Percentiles rank a stretch among this genome's conserved stretches.
Conservation (phyloP, 2,888 invertebrate genomes). For the Tenthredo notha region DNA sequence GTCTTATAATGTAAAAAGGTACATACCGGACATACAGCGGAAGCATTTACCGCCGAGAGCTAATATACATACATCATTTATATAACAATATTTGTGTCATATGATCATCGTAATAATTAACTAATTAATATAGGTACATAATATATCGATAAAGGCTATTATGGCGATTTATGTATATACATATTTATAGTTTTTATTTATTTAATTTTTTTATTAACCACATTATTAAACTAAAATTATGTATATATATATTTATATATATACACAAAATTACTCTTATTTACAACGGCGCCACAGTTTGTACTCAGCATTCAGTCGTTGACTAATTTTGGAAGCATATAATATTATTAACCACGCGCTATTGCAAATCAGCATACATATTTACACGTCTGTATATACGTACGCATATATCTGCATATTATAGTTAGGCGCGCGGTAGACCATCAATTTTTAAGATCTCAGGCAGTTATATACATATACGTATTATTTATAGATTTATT, state of each 20-base stretch:
- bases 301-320: conserved; percentile 56
- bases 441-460: conserved; percentile 29
- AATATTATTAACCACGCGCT: neutral
- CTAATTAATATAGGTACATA: conserved; percentile 51
- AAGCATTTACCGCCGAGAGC: conserved; percentile 52
- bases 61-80: conserved; percentile 51
- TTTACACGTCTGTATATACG: too few species aligned
- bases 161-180: conserved; percentile 53
- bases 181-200: conserved; percentile 49
- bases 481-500: conserved; percentile 31
- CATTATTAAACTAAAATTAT: conserved; percentile 16
- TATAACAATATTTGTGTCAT: conserved; percentile 42
- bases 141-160: conserved; percentile 55
- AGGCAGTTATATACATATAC: conserved; percentile 6
- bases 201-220: conserved; percentile 36
- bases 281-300: conserved; percentile 53
- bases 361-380: neutral
- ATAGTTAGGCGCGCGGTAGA: neutral
- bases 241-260: too few species aligned
- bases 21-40: conserved; percentile 63
- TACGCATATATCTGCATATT: neutral
- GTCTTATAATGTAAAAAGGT: conserved; percentile 66
- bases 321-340: conserved; percentile 55
- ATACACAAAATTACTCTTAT: conserved; percentile 33
- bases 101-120: conserved; percentile 35